Evolutionary conservation across 2,888 invertebrate species (phyloP), one percentile per base, ranked within the genome.

Genomic region (Oscheius sp.): DNA sequence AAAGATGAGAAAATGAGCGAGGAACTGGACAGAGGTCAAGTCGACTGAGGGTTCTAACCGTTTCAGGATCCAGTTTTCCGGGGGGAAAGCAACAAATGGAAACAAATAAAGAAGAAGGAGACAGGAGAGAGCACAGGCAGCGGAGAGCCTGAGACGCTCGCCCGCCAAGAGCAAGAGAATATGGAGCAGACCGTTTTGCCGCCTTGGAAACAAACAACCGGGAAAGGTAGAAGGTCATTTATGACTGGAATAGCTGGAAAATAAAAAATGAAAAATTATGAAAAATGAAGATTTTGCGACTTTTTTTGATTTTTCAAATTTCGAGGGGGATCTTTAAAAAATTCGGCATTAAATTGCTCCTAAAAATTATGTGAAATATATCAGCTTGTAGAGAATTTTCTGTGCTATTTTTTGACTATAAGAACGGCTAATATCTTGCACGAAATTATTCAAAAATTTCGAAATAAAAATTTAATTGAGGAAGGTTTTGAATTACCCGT

Each of bases 51-150:
- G 35, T 35, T 35, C 35, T 35, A 35, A 35, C 35, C 35, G 35
- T 35, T 35, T 35, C 35, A 9, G 9, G 35, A 35, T 35, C 35
- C 66, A 49, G 66, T 66, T 66, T 66, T 66, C 52, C 66, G 66
- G 66, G 25, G n/a, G 52, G 66, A 66, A 66, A 66, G 66, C 66
- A 66, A 66, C 66, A 66, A 66, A 66, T 52, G 66, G 66, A 66
- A 66, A 66, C 66, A 66, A 66, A 66, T 52, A 35, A 35, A 35
- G 35, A 35, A 35, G 35, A 35, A 35, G 35, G 35, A 21, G 46
- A 46, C 6, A 13, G 46, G 49, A 21, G n/a, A 49, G 35, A 6
- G 35, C 9, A 25, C 21, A 16, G 58, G 29, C 13, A 59, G 59
- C 9, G 59, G 35, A 35, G 35, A 35, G 35, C 35, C 35, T 3